A percentile compares a stretch with the other conserved stretches of the same genome.
Conservation (phyloP, 2,797 vertebrate genomes). For the Neopelma chrysocephalum region DNA sequence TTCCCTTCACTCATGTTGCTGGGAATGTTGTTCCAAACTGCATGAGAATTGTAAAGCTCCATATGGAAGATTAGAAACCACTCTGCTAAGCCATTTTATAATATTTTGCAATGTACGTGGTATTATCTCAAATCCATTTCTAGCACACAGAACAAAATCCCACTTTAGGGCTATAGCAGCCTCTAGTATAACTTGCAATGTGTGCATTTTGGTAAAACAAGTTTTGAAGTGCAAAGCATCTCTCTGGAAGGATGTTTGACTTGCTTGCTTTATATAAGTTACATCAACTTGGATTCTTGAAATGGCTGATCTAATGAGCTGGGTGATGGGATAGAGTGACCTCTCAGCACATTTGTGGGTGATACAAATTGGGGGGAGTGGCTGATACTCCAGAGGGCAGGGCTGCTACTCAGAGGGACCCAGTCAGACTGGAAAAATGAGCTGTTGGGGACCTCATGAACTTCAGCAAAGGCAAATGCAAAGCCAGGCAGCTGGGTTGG, state of each 20-base stretch:
- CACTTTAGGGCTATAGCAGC: not conserved
- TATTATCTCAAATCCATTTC: not conserved
- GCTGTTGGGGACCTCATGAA: not conserved
- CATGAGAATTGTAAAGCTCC: not conserved
- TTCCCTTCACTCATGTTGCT: not conserved
- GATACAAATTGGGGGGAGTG: conserved; percentile 37
- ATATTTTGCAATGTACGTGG: not conserved
- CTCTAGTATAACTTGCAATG: not conserved
- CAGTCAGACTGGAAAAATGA: conserved; percentile 29
- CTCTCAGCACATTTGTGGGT: conserved; percentile 23
- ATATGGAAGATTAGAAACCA: not conserved
- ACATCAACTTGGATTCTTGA: not conserved
- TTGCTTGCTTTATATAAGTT: not conserved
- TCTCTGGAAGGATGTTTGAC: not conserved
- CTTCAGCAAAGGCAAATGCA: not conserved
- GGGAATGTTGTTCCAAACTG: not conserved
- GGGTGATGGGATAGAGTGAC: not conserved
- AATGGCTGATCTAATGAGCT: not conserved
- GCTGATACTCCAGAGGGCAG: not conserved
- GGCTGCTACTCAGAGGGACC: conserved; percentile 6
- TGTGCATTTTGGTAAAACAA: not conserved
- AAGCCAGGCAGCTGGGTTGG: not conserved
- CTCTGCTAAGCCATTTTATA: not conserved
- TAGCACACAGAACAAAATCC: not conserved
- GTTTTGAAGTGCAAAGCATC: not conserved